Conservation (phyloP, 2,113 vertebrate species). For the Aythya baeri region DNA sequence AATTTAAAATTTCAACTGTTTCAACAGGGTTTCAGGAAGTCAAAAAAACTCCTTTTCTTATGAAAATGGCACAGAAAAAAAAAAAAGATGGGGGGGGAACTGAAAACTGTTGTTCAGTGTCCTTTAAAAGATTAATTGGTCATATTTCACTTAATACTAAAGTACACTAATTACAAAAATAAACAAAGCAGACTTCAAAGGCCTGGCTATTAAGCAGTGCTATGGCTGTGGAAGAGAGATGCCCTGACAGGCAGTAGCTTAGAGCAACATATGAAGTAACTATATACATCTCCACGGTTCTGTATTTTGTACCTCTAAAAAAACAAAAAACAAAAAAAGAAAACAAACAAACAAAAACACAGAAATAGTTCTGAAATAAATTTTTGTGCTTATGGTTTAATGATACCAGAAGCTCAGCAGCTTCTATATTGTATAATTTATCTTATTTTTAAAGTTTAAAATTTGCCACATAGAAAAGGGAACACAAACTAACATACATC, state of each 20-base stretch:
- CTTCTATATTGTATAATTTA: background rate
- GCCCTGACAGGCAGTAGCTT: background rate
- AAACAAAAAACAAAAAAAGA: background rate
- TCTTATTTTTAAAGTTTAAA: background rate
- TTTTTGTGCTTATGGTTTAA: background rate
- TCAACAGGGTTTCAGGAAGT: background rate
- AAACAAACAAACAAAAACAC: background rate
- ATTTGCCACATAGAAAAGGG: background rate
- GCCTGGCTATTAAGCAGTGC: background rate
- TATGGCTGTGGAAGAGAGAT: background rate
- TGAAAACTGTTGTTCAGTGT: background rate
- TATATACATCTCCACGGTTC: background rate
- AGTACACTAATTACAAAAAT: background rate
- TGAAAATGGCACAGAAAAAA: background rate
- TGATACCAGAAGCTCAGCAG: background rate
- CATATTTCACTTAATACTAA: background rate
- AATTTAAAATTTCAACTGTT: background rate
- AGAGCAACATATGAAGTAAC: background rate
- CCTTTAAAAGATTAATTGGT: background rate
- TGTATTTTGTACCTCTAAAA: background rate
- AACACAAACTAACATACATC: background rate
- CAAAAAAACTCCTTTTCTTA: background rate
- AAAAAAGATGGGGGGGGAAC: background rate
- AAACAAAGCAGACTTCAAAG: background rate
- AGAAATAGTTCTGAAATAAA: background rate